These are phyloP conservation scores for Campylorhamphus procurvoides DNA, from an alignment of 2,113 vertebrate species.

Conservation along the genomic window DNA sequence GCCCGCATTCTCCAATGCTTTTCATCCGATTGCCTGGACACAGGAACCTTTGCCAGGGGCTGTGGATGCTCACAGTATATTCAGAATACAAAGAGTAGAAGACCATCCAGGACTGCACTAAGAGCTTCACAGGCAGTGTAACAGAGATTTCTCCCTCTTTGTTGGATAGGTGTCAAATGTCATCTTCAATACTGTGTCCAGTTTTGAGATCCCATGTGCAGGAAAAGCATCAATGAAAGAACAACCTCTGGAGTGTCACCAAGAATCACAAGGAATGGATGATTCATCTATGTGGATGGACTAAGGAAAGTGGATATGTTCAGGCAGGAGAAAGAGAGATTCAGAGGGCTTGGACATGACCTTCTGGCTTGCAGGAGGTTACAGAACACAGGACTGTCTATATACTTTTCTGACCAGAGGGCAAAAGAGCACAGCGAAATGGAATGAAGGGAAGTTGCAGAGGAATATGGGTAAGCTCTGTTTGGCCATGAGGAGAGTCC, in stretches of 20 bases:
- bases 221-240: background rate
- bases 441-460: background rate
- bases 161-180: background rate
- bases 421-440: background rate
- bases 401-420: background rate
- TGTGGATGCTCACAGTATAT: fast-evolving
- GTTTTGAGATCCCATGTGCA: background rate
- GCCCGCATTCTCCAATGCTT: background rate
- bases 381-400: background rate
- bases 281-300: background rate
- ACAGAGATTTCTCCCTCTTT: background rate
- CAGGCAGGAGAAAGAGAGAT: background rate
- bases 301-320: background rate
- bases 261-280: background rate
- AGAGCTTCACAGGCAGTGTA: background rate
- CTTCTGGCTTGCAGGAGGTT: background rate
- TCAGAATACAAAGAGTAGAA: background rate
- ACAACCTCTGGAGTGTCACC: background rate
- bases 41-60: fast-evolving
- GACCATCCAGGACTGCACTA: too few species aligned
- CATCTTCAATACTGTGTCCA: background rate
- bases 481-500: background rate
- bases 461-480: too few species aligned
- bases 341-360: background rate
- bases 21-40: fast-evolving